Evolutionary conservation across 2,797 vertebrate species (phyloP).

Genomic region (Picus viridis): DNA sequence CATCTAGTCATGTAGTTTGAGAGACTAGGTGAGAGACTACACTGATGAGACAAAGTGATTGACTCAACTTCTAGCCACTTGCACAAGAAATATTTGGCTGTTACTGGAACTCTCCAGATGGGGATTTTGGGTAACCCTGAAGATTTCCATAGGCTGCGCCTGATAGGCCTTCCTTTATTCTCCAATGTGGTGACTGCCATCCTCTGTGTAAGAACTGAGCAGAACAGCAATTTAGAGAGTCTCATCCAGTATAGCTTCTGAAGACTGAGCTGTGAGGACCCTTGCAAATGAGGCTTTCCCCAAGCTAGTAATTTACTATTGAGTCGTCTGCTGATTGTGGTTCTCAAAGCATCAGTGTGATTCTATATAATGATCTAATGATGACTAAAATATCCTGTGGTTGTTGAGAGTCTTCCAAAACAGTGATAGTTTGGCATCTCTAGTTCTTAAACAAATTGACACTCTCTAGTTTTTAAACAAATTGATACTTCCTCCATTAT

Average conservation of each 20-base stretch:
- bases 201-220: background rate
- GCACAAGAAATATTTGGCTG: background rate
- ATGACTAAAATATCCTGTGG: background rate
- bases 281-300: background rate
- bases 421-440: background rate
- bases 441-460: background rate
- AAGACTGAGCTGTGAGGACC: accelerated
- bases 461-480: background rate
- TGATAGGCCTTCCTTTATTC: background rate
- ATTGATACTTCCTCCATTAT: background rate
- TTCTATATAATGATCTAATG: background rate
- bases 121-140: background rate
- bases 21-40: background rate
- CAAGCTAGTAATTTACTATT: background rate
- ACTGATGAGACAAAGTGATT: background rate
- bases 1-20: background rate
- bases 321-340: background rate
- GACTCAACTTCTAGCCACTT: background rate
- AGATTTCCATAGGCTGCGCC: background rate
- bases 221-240: background rate
- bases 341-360: background rate
- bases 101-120: background rate
- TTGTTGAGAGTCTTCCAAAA: background rate
- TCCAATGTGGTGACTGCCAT: background rate
- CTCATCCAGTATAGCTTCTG: background rate